Conservation (phyloP, 1,140 invertebrate genomes). For the Anthonomus grandis region DNA sequence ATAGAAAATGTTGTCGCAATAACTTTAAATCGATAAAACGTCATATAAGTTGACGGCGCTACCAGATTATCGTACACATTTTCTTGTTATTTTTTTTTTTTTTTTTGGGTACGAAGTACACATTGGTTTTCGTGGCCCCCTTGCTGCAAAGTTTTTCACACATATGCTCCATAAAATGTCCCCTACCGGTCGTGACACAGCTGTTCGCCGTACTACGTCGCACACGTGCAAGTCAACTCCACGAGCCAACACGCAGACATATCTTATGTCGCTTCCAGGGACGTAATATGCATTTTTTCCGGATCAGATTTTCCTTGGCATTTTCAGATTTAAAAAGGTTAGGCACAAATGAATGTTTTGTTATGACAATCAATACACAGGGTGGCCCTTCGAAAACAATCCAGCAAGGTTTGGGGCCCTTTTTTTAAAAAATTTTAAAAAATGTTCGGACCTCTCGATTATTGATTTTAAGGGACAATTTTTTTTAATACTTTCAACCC, state of each 20-base stretch:
- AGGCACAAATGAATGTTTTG: too few species aligned
- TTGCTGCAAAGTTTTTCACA: conserved; percentile 21
- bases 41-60: too few species aligned
- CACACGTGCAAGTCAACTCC: conserved; percentile 28
- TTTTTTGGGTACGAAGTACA: conserved; percentile 5
- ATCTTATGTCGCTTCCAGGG: conserved; percentile 3
- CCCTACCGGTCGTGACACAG: conserved; percentile 26
- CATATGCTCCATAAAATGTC: conserved; percentile 26
- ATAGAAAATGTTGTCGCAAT: too few species aligned
- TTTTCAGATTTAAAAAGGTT: not conserved
- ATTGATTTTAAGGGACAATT: too few species aligned
- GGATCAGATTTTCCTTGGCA: too few species aligned
- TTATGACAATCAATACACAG: too few species aligned
- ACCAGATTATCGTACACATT: too few species aligned
- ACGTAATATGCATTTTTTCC: not conserved
- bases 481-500: too few species aligned
- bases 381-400: too few species aligned
- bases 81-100: conserved; percentile 5
- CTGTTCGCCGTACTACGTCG: conserved; percentile 16
- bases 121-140: conserved; percentile 18
- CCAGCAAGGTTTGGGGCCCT: not conserved
- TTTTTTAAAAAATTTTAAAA: too few species aligned
- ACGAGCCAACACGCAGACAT: conserved; percentile 20
- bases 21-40: too few species aligned
- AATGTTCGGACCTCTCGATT: too few species aligned